A percentile compares a stretch with the other conserved stretches of the same genome.
Evolutionary conservation across 2,113 vertebrate species (phyloP).

Genomic region (Thunnus maccoyii): DNA sequence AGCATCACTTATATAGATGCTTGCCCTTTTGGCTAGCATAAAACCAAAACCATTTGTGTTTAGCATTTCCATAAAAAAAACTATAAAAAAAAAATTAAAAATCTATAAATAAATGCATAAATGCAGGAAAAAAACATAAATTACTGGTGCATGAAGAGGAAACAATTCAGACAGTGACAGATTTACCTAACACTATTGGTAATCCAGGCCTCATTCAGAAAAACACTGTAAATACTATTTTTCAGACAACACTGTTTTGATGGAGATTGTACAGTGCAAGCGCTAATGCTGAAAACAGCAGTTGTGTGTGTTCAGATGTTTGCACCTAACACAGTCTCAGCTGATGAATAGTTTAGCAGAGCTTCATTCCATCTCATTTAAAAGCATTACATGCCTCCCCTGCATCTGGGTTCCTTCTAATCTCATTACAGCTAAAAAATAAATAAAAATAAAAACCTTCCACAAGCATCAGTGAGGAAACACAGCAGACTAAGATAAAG

Average conservation of each 20-base stretch:
- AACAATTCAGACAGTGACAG: background rate
- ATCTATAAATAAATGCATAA: background rate
- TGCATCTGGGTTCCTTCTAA: constrained; percentile 56
- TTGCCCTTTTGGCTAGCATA: background rate
- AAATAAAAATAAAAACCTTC: constrained; percentile 11
- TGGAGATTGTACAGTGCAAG: background rate
- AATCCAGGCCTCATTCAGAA: background rate
- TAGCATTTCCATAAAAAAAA: background rate
- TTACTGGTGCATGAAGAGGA: too few relatives aligned
- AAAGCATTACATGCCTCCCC: constrained; percentile 54
- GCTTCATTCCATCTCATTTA: constrained; percentile 67
- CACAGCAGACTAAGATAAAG: constrained; percentile 39
- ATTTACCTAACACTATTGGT: background rate
- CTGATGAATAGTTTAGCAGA: constrained; percentile 70
- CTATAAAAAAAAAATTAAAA: background rate
- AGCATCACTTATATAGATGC: background rate
- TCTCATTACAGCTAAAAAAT: constrained; percentile 48
- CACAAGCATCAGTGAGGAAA: constrained; percentile 13
- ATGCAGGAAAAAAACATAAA: background rate
- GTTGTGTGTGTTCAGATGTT: background rate
- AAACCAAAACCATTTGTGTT: background rate
- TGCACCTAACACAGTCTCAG: constrained; percentile 41
- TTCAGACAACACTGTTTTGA: constrained; percentile 3
- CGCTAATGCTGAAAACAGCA: constrained; percentile 6
- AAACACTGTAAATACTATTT: background rate